Conservation (phyloP, 2,888 invertebrate genomes). For the Siphlonurus alternatus region DNA sequence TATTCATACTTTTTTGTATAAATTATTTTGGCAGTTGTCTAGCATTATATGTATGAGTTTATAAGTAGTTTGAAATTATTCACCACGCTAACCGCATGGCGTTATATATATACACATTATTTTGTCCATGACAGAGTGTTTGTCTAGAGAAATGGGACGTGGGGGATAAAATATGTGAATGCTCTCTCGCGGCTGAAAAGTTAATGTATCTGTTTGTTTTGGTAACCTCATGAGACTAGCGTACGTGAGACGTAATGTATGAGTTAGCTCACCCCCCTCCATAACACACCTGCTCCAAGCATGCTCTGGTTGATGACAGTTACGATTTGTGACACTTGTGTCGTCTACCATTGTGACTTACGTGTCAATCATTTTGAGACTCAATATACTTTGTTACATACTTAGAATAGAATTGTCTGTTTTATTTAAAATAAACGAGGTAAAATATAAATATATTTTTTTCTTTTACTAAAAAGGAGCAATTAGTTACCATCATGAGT, state of each 20-base stretch:
- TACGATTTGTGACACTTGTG: neutral
- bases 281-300: neutral
- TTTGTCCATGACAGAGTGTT: neutral
- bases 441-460: neutral
- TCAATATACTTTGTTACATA: no score
- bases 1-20: no score
- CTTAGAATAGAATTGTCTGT: neutral
- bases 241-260: no score
- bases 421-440: neutral
- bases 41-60: no score
- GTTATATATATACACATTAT: no score
- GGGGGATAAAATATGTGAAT: neutral
- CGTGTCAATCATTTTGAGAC: no score
- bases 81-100: neutral
- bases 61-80: neutral
- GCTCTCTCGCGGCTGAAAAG: neutral
- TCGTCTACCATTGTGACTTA: no score
- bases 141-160: neutral
- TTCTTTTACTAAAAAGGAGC: neutral
- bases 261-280: no score
- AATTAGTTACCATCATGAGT: no score
- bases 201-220: slow-evolving; percentile 3
- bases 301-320: neutral
- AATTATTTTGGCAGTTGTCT: no score
- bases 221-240: neutral